Percentiles rank a stretch among this genome's conserved stretches.
phyloP scores from a whole-genome alignment of 64 coral and sea anemone species.

The Pocillopora verrucosa region DNA sequence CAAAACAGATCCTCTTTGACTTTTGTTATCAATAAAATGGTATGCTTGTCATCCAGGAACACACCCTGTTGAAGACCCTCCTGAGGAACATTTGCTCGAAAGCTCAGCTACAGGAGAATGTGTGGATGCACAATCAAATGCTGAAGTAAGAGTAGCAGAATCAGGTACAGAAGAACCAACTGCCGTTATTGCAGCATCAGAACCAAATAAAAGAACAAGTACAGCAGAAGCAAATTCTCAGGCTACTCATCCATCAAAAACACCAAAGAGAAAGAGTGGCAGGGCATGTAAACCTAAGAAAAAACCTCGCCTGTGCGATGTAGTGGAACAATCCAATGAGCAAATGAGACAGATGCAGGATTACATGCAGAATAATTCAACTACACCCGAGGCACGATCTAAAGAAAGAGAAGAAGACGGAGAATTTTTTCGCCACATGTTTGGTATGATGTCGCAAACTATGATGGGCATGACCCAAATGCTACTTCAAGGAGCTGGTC shows the following conservation, averaged over 20 bases:
- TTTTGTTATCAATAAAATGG: no score
- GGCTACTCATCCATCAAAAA: slow-evolving; percentile 15
- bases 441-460: slow-evolving; percentile 48
- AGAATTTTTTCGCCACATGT: slow-evolving; percentile 55
- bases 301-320: slow-evolving; percentile 45
- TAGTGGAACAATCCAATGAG: slow-evolving; percentile 62
- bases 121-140: slow-evolving; percentile 27
- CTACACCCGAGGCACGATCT: neutral
- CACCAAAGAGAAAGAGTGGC: slow-evolving; percentile 56
- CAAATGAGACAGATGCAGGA: slow-evolving; percentile 50
- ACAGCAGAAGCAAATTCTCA: neutral
- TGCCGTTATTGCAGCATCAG: neutral
- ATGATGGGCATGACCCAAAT: slow-evolving; percentile 61
- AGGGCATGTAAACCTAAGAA: slow-evolving; percentile 25
- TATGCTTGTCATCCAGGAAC: no score
- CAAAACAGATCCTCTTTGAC: no score
- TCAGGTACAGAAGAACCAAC: slow-evolving; percentile 1
- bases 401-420: slow-evolving; percentile 53
- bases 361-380: neutral
- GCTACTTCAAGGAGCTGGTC: slow-evolving; percentile 40
- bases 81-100: neutral
- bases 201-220: slow-evolving; percentile 12
- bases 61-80: neutral
- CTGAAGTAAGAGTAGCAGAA: slow-evolving; percentile 8
- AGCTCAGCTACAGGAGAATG: slow-evolving; percentile 21